Conservation (phyloP, 2,888 invertebrate genomes). For the Macaria liturata region DNA sequence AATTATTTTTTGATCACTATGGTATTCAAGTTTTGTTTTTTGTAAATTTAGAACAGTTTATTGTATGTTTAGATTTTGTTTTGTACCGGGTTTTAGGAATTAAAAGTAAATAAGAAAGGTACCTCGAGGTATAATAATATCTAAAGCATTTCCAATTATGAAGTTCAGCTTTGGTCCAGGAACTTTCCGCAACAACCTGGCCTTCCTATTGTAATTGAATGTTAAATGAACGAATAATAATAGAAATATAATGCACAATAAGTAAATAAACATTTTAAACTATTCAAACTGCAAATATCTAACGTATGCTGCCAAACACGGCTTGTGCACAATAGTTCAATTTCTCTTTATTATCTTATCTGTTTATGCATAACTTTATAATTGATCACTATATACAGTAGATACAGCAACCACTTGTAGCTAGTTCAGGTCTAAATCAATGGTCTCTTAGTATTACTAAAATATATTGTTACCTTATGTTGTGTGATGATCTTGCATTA, state of each 20-base stretch:
- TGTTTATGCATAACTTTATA: neutral
- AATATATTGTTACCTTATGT: too few species aligned
- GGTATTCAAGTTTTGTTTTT: too few species aligned
- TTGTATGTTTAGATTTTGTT: too few species aligned
- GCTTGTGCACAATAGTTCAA: conserved; percentile 4
- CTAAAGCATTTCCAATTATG: conserved; percentile 45
- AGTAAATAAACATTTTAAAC: conserved; percentile 33
- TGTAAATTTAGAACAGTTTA: too few species aligned
- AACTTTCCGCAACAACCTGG: conserved; percentile 45
- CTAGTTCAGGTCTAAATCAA: too few species aligned
- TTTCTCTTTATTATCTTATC: conserved; percentile 12
- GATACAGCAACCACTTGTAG: too few species aligned
- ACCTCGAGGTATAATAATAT: conserved; percentile 44
- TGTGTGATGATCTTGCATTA: too few species aligned
- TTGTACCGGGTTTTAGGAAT: too few species aligned
- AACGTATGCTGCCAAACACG: conserved; percentile 4
- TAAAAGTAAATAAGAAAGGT: neutral
- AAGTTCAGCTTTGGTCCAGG: conserved; percentile 51
- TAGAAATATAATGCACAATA: conserved; percentile 24
- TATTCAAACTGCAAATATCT: conserved; percentile 2
- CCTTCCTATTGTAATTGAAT: conserved; percentile 40
- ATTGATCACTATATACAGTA: too few species aligned
- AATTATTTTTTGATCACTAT: neutral
- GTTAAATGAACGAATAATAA: conserved; percentile 36
- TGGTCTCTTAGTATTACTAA: too few species aligned